Percentiles rank a stretch among this genome's conserved stretches.
phyloP scores from a whole-genome alignment of 2,888 invertebrate genomes.

The Malthinus seriepunctatus region DNA sequence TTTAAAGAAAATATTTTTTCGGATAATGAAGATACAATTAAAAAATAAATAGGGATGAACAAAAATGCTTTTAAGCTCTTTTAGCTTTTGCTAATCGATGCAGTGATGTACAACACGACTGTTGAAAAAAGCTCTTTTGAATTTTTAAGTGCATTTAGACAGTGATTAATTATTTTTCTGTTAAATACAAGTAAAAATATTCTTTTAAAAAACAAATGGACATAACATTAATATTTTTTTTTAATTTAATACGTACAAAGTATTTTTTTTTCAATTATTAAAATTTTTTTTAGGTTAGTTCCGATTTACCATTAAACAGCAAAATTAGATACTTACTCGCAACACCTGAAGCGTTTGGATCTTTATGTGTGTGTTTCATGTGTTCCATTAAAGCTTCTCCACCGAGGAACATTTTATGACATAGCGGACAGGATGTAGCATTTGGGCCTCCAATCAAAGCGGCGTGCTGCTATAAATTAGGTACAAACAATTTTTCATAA shows the following conservation, averaged over 20 bases:
- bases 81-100: conserved; percentile 36
- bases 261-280: background rate
- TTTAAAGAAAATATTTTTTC: conserved; percentile 14
- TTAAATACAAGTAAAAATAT: conserved; percentile 20
- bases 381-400: conserved; percentile 94
- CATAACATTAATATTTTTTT: conserved; percentile 6
- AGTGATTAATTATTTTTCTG: conserved; percentile 46
- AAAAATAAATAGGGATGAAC: conserved; percentile 36
- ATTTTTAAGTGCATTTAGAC: conserved; percentile 49
- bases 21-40: conserved; percentile 32
- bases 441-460: conserved; percentile 91
- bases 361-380: conserved; percentile 95
- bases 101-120: conserved; percentile 31
- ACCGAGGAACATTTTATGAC: conserved; percentile 92
- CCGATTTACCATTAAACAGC: background rate
- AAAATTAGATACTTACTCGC: conserved; percentile 73
- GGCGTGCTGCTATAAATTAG: conserved; percentile 85
- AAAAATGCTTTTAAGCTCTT: conserved; percentile 41
- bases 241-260: conserved; percentile 19
- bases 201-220: conserved; percentile 9
- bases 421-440: conserved; percentile 89
- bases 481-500: background rate
- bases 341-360: conserved; percentile 85
- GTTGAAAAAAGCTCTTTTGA: conserved; percentile 40
- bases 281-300: too few species aligned